phyloP scores from a whole-genome alignment of 2,113 vertebrate species.

The Mola mola region DNA sequence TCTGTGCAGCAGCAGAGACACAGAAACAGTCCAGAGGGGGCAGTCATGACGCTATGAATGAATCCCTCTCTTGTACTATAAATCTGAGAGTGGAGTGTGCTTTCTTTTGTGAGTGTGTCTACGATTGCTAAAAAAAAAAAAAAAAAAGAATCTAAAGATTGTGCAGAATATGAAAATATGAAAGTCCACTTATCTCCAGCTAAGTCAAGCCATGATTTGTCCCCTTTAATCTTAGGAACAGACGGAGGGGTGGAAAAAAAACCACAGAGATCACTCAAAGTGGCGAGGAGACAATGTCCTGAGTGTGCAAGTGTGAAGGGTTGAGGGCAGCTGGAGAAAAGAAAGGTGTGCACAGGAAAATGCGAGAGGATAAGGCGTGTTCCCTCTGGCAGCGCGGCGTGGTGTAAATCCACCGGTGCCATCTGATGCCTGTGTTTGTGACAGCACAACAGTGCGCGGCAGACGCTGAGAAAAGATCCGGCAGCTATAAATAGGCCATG shows the following conservation, averaged over 20 bases:
- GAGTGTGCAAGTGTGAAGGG: constrained; percentile 32
- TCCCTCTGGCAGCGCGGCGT: constrained; percentile 65
- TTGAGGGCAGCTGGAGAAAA: constrained; percentile 22
- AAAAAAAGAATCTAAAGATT: too few relatives aligned
- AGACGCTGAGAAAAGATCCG: constrained; percentile 75
- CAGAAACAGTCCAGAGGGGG: constrained; percentile 37
- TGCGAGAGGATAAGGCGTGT: constrained; percentile 70
- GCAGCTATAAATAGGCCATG: constrained; percentile 76
- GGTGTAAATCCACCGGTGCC: constrained; percentile 68
- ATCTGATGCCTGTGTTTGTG: constrained; percentile 75
- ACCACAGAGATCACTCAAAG: constrained; percentile 9
- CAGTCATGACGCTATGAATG: constrained; percentile 23
- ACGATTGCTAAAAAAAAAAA: neutral
- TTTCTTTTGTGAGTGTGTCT: neutral
- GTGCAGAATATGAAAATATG: too few relatives aligned
- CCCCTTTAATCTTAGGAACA: constrained; percentile 26
- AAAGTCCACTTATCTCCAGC: constrained; percentile 22
- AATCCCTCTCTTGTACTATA: constrained; percentile 10
- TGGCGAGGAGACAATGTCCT: constrained; percentile 33
- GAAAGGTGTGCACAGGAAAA: constrained; percentile 53
- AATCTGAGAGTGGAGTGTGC: constrained; percentile 3
- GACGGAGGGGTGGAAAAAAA: constrained; percentile 9
- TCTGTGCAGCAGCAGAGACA: constrained; percentile 7
- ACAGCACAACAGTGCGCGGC: constrained; percentile 62
- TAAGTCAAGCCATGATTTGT: constrained; percentile 32